Evolutionary conservation across 2,113 vertebrate species (phyloP).

Genomic region (Plestiodon gilberti): DNA sequence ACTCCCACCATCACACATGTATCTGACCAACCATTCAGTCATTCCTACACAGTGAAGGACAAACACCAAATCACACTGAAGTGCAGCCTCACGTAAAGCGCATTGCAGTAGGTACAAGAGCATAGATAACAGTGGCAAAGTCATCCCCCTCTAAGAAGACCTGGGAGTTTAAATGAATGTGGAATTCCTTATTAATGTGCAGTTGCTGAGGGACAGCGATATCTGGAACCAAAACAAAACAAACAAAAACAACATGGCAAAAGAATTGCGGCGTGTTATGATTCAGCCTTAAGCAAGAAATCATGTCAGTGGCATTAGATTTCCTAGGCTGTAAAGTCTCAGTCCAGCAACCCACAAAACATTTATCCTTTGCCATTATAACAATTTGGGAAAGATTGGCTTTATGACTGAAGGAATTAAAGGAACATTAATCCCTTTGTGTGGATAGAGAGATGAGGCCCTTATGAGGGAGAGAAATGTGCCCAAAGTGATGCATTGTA

Average conservation of each 20-base stretch:
- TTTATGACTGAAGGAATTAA: background rate
- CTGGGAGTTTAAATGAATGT: background rate
- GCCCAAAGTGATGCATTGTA: background rate
- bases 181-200: background rate
- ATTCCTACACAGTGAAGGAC: background rate
- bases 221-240: too few relatives aligned
- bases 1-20: background rate
- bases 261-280: background rate
- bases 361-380: slow-evolving; percentile 9
- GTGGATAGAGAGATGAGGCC: background rate
- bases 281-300: background rate
- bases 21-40: background rate
- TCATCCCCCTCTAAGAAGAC: background rate
- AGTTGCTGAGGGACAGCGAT: background rate
- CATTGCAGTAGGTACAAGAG: background rate
- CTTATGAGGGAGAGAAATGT: background rate
- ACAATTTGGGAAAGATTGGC: background rate
- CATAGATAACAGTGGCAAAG: background rate
- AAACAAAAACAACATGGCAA: background rate
- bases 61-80: background rate
- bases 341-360: background rate
- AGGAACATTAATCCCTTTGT: background rate
- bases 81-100: background rate
- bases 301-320: background rate
- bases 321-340: background rate